phyloP scores from a whole-genome alignment of 2,113 vertebrate genomes.

The Sminthopsis crassicaudata region DNA sequence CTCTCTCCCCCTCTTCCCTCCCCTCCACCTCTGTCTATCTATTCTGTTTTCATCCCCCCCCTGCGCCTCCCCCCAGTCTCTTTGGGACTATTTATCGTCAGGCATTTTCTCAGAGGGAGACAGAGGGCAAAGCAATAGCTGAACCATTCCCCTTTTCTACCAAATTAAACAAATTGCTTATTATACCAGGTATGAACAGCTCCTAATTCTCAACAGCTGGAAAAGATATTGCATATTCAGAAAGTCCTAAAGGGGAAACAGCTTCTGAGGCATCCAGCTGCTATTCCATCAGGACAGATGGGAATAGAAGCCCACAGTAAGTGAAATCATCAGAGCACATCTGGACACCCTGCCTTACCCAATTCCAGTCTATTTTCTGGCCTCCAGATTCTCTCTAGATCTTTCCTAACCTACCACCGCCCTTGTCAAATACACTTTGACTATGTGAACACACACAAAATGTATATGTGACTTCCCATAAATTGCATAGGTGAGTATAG shows the following conservation, averaged over 20 bases:
- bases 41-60: no score
- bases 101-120: not conserved
- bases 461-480: not conserved
- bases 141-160: constrained; percentile 17
- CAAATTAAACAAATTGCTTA: not conserved
- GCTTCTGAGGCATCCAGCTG: not conserved
- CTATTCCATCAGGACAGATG: not conserved
- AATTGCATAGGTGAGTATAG: not conserved
- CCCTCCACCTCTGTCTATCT: not conserved
- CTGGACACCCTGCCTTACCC: not conserved
- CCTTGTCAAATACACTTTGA: not conserved
- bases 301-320: not conserved
- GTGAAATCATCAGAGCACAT: not conserved
- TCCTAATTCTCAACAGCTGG: not conserved
- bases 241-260: constrained; percentile 16
- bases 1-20: rapidly evolving
- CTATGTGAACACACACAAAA: not conserved
- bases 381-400: not conserved
- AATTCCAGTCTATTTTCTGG: not conserved
- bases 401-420: not conserved
- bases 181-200: not conserved
- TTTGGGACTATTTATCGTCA: not conserved
- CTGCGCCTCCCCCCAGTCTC: no score
- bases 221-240: not conserved
- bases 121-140: not conserved